phyloP scores from a whole-genome alignment of 1,140 invertebrate species.

The Zaprionus ornatus region DNA sequence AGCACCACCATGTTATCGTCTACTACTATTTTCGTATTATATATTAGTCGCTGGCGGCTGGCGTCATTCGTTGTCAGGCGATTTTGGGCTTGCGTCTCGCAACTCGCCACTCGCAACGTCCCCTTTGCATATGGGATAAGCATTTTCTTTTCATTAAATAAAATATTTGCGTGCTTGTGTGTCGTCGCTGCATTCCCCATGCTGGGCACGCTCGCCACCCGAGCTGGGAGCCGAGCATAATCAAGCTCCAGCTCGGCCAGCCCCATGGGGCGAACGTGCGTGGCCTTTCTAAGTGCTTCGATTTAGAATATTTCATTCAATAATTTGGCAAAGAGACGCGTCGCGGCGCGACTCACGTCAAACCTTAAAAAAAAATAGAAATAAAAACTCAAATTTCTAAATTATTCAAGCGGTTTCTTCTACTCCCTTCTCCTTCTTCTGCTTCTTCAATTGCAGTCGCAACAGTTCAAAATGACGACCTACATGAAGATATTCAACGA shows the following conservation, averaged over 20 bases:
- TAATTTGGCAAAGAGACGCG: constrained; percentile 72
- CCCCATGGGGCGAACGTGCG: constrained; percentile 56
- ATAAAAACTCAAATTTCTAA: constrained; percentile 57
- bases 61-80: constrained; percentile 58
- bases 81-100: constrained; percentile 44
- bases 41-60: constrained; percentile 37
- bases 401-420: constrained; percentile 13
- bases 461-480: constrained; percentile 62
- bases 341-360: constrained; percentile 55
- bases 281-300: constrained; percentile 50
- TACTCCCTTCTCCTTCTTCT: constrained; percentile 1
- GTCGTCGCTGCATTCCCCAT: constrained; percentile 55
- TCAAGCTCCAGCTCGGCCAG: constrained; percentile 36
- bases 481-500: constrained; percentile 81
- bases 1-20: not conserved
- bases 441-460: constrained; percentile 31
- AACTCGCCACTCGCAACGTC: not conserved
- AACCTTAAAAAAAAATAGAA: constrained; percentile 12
- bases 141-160: constrained; percentile 78
- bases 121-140: constrained; percentile 54
- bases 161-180: constrained; percentile 66
- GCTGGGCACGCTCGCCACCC: constrained; percentile 52
- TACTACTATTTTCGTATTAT: constrained; percentile 6
- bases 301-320: constrained; percentile 77
- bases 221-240: constrained; percentile 58